Conservation (phyloP, 1,140 invertebrate genomes). For the Megalonaias nervosa region DNA sequence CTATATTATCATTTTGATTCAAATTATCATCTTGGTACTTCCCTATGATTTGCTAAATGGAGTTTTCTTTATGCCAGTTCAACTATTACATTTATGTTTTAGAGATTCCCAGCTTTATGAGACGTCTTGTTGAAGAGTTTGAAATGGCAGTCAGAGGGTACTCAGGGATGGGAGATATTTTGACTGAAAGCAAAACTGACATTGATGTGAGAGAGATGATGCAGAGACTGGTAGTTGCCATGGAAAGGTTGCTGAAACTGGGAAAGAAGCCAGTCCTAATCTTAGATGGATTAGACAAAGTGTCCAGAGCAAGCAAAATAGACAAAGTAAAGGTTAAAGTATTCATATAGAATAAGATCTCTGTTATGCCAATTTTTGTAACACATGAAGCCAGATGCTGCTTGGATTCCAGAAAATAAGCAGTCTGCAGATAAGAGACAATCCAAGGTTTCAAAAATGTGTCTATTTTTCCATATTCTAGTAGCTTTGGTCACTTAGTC, state of each 20-base stretch:
- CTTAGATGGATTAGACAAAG: slow-evolving; percentile 44
- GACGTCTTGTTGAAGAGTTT: slow-evolving; percentile 12
- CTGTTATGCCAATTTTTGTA: no score
- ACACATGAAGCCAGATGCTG: no score
- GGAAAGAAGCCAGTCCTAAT: slow-evolving; percentile 33
- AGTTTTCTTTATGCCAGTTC: background rate
- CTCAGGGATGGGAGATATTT: no score
- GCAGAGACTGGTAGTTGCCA: slow-evolving; percentile 11
- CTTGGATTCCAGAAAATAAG: no score
- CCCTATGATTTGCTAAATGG: no score
- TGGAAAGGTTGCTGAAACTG: slow-evolving; percentile 6
- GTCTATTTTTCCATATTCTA: no score
- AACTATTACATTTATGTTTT: background rate
- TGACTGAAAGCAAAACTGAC: background rate
- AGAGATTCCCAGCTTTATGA: slow-evolving; percentile 17
- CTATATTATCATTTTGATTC: no score
- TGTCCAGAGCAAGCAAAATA: slow-evolving; percentile 24
- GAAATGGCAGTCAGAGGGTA: background rate
- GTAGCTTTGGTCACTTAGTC: no score
- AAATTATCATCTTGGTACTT: no score
- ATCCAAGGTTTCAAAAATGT: no score
- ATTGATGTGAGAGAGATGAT: background rate
- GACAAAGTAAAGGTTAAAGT: slow-evolving; percentile 28
- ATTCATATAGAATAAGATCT: no score
- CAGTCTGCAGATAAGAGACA: no score